Conservation (phyloP, 2,113 vertebrate genomes). For the Ctenomys sociabilis region DNA sequence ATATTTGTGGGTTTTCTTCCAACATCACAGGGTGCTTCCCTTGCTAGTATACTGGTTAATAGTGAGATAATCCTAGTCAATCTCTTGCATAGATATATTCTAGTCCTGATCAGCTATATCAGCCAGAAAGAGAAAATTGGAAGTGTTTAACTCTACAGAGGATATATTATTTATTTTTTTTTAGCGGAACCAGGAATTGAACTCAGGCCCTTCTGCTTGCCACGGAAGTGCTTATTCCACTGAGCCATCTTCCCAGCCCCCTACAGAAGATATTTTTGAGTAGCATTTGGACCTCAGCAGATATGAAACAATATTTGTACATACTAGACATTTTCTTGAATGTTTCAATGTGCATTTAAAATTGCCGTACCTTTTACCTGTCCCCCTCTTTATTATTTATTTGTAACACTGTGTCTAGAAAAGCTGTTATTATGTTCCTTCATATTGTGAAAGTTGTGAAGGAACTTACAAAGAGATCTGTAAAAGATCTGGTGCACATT, state of each 20-base stretch:
- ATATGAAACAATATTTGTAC: background rate
- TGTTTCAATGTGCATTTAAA: background rate
- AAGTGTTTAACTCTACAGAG: background rate
- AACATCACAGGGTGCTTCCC: background rate
- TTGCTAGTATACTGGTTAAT: background rate
- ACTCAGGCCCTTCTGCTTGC: no score
- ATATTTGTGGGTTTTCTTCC: background rate
- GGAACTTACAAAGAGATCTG: background rate
- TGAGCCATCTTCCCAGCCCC: no score
- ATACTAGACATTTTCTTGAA: background rate
- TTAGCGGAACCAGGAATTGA: no score
- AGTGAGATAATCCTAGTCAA: background rate
- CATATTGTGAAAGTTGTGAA: background rate
- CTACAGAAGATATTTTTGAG: background rate
- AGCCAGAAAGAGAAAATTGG: background rate
- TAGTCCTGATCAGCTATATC: background rate
- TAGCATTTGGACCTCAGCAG: background rate
- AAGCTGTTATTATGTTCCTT: background rate
- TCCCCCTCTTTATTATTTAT: background rate
- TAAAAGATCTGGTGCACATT: background rate
- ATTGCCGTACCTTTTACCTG: background rate
- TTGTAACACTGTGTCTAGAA: slow-evolving; percentile 14
- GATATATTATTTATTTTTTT: no score
- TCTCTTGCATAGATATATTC: background rate
- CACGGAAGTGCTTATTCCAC: no score